These are phyloP conservation scores for Thinocorus orbignyianus DNA, from an alignment of 2,113 vertebrate genomes.

Conservation along the genomic window DNA sequence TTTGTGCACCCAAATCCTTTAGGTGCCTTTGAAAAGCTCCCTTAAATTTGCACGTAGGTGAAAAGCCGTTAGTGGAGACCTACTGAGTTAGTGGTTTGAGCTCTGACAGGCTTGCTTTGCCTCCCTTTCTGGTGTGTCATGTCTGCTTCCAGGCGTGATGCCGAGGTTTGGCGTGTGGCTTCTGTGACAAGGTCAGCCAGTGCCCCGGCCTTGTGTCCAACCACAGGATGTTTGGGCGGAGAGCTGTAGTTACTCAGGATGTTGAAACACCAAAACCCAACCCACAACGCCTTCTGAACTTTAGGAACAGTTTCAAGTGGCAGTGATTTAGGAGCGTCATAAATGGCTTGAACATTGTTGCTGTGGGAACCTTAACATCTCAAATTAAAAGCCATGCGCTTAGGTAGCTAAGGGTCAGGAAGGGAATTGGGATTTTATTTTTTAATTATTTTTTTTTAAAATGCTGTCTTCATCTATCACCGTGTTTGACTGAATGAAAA, in stretches of 20 bases:
- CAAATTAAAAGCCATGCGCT: not conserved
- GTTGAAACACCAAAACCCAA: not conserved
- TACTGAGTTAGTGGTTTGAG: not conserved
- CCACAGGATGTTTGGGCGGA: not conserved
- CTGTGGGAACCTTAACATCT: not conserved
- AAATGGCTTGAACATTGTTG: not conserved
- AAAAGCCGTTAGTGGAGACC: not conserved
- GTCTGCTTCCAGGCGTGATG: not conserved
- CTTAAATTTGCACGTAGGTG: not conserved
- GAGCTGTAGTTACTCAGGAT: not conserved
- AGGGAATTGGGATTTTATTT: not conserved
- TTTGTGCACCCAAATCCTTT: not conserved
- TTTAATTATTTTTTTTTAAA: not conserved
- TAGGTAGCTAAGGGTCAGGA: not conserved
- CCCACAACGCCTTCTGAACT: not conserved
- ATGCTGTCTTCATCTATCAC: not conserved
- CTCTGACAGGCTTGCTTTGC: not conserved
- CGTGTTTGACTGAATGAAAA: not conserved
- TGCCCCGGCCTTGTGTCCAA: accelerated
- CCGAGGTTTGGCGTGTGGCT: not conserved
- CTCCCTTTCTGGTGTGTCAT: not conserved
- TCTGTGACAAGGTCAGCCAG: not conserved
- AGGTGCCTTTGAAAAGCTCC: not conserved
- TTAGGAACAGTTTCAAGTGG: not conserved
- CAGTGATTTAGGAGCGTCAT: not conserved